phyloP scores from a whole-genome alignment of 2,113 vertebrate genomes.

The Thinocorus orbignyianus region DNA sequence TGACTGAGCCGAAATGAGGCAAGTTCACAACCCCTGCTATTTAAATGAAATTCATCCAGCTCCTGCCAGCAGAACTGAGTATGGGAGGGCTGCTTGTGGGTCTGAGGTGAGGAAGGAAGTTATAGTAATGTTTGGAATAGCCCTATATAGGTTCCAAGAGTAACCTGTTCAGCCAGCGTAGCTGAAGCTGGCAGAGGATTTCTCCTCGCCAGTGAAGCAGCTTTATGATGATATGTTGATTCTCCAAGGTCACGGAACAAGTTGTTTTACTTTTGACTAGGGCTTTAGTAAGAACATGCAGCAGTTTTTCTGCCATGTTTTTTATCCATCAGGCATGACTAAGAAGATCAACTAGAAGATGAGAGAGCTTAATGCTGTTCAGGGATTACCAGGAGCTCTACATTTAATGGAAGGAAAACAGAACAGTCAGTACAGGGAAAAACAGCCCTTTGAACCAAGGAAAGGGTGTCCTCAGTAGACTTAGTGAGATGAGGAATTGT shows the following conservation, averaged over 20 bases:
- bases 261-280: neutral
- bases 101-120: constrained; percentile 34
- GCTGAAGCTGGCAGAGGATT: constrained; percentile 29
- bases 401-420: neutral
- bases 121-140: neutral
- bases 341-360: neutral
- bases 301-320: neutral
- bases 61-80: neutral
- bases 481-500: neutral
- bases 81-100: neutral
- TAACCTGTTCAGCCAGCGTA: neutral
- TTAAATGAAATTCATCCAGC: neutral
- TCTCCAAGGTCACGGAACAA: neutral
- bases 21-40: neutral
- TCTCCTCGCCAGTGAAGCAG: neutral
- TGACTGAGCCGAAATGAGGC: neutral
- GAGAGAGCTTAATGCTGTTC: neutral
- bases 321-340: neutral
- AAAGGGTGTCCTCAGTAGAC: neutral
- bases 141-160: neutral
- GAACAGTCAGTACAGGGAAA: neutral
- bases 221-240: constrained; percentile 13
- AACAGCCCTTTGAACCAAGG: neutral
- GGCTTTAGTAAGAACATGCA: neutral
- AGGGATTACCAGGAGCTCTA: neutral